These are phyloP conservation scores for Lathronympha strigana DNA, from an alignment of 2,888 invertebrate species.

Conservation along the genomic window DNA sequence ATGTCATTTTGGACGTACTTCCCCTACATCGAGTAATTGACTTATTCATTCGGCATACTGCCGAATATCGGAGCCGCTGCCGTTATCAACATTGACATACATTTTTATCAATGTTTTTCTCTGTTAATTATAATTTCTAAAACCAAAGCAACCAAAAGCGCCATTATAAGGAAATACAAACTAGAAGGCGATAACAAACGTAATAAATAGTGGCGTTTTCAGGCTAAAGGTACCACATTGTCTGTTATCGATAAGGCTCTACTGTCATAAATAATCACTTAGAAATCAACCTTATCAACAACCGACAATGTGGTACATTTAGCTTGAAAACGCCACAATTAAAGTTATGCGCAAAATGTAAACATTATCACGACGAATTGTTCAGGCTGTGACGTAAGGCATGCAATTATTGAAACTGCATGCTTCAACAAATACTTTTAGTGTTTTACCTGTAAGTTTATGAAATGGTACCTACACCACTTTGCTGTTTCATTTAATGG, in stretches of 20 bases:
- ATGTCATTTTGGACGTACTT: too few relatives aligned
- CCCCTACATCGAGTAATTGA: too few relatives aligned
- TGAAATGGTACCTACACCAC: too few relatives aligned
- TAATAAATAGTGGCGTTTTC: too few relatives aligned
- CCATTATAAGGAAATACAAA: slow-evolving; percentile 11
- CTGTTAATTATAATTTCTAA: neutral
- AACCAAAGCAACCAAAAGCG: neutral
- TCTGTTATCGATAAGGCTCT: too few relatives aligned
- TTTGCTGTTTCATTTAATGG: too few relatives aligned
- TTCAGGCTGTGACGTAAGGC: neutral
- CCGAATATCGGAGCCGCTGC: neutral
- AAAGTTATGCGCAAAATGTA: neutral
- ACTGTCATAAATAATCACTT: too few relatives aligned
- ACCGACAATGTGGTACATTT: too few relatives aligned
- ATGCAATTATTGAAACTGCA: neutral
- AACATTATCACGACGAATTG: neutral
- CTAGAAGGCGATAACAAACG: slow-evolving; percentile 3
- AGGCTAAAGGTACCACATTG: too few relatives aligned
- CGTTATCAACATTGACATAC: slow-evolving; percentile 1
- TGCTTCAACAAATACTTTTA: neutral
- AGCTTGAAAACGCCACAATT: too few relatives aligned
- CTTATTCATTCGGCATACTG: too few relatives aligned
- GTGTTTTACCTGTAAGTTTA: neutral
- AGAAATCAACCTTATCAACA: too few relatives aligned
- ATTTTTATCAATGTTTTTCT: neutral